Base-by-base conservation (phyloP, 2,888 invertebrate species). In the Barypeithes pellucidus region DNA sequence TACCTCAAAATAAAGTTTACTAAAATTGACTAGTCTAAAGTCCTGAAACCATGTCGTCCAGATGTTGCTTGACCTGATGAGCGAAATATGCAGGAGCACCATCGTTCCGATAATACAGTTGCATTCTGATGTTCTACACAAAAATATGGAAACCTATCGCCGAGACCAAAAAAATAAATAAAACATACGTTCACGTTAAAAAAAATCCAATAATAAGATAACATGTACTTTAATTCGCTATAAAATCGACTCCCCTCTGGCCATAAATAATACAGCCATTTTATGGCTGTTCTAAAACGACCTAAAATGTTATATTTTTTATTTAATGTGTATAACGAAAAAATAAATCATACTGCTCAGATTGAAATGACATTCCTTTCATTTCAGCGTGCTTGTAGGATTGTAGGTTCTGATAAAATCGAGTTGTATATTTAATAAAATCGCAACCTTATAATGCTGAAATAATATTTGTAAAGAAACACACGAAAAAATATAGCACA, bases 201-300 rank as follows among this genome's bases (percentile, higher is more conserved):
- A 59, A 36, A 39, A 59, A 59, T 50, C 50, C 22, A 50, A 50
- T 50, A 50, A 50, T 50, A 50, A 22, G 50, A 50, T 50, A 50
- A 50, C 50, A 24, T 50, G 50, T 12, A 12, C 50, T 50, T 20
- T 50, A 50, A 61, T 68, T 68, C 68, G 61, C 68, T 68, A 68
- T 68, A 68, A 68, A 68, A 68, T 61, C 39, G 50, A 39, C 36
- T 50, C 61, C 68, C 61, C 61, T 68, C 50, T 24, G 16, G 68
- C 52, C 33, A 61, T 68, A 68, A 68, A 68, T 68, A 68, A 61
- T 39, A 61, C 50, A 50, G 39, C 22, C 61, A 61, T 43, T 57
- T 68, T 68, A 68, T 39, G 50, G 61, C 22, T 24, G 8, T 24
- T 50, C 50, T 50, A 50, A 50, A 50, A 50, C 50, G 50, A 50